These are phyloP conservation scores for Cetonia aurata DNA, from an alignment of 2,888 invertebrate genomes.

Conservation along the genomic window DNA sequence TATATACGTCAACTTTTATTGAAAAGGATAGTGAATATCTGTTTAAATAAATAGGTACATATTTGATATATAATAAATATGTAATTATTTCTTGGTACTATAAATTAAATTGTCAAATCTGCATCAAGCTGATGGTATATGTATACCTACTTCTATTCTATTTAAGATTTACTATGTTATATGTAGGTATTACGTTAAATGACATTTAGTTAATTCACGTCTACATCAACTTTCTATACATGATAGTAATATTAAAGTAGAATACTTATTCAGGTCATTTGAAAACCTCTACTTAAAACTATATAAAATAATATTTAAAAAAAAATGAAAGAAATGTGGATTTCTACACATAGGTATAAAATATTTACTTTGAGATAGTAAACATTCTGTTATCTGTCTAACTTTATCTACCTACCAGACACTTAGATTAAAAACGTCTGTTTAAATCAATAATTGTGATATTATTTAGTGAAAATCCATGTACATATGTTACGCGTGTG, in stretches of 20 bases:
- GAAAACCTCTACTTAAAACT: neutral
- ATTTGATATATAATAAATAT: no score
- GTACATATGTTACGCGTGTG: neutral
- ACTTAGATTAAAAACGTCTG: neutral
- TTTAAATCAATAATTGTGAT: neutral
- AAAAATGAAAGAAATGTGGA: no score
- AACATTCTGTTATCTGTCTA: conserved; percentile 3
- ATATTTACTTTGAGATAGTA: neutral
- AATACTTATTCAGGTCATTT: conserved; percentile 14
- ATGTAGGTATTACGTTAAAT: no score
- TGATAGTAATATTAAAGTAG: neutral
- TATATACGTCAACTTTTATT: neutral
- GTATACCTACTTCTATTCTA: no score
- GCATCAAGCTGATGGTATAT: no score
- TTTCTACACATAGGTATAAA: neutral
- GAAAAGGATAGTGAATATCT: neutral
- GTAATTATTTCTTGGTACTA: no score
- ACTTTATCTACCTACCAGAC: neutral
- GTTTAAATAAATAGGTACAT: neutral
- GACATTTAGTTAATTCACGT: no score
- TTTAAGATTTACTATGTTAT: no score
- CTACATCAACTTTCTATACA: conserved; percentile 8
- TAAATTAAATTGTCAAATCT: no score
- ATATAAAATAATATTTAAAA: neutral
- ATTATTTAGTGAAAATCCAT: neutral